Percentiles rank a stretch among this genome's conserved stretches.
These are phyloP conservation scores for Paramormyrops hopkinsi DNA, from an alignment of 2,797 vertebrate genomes.

Conservation along the genomic window DNA sequence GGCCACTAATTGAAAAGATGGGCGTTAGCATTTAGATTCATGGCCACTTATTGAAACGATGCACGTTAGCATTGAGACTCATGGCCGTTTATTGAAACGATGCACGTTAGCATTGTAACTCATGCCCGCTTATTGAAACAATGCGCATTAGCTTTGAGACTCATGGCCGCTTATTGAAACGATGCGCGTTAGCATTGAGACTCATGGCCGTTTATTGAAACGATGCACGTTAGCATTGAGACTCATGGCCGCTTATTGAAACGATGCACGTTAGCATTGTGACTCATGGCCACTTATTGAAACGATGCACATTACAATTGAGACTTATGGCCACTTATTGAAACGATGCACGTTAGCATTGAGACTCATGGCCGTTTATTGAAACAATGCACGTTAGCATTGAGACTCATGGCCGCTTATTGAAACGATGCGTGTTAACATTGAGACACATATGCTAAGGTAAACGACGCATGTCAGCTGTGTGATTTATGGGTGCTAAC, in stretches of 20 bases:
- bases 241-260: neutral
- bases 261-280: neutral
- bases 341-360: neutral
- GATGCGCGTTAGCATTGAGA: neutral
- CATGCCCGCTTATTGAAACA: neutral
- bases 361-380: neutral
- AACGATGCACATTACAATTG: neutral
- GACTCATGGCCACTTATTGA: neutral
- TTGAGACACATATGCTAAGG: neutral
- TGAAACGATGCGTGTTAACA: neutral
- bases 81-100: neutral
- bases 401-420: neutral
- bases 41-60: neutral
- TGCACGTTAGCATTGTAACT: neutral
- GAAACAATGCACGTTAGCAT: neutral
- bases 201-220: neutral
- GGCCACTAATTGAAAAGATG: neutral
- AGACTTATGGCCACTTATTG: neutral
- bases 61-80: neutral
- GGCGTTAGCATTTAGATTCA: neutral
- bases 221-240: neutral
- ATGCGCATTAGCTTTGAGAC: neutral
- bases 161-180: neutral
- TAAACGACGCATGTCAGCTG: neutral
- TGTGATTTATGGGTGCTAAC: neutral